phyloP scores from a whole-genome alignment of 2,113 vertebrate species.

The human (Homo sapiens) region GRCh38 chr7:106057501-106058000 shows the following conservation, averaged over 20 bases:
- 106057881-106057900: not conserved
- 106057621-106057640: not conserved
- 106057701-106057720: not conserved
- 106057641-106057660: not conserved
- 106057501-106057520: not conserved
- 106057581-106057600: not conserved
- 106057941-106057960: not conserved
- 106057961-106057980: not conserved
- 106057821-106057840: not conserved
- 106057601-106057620: not conserved
- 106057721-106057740: not conserved
- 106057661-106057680: accelerated
- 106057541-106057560: not conserved
- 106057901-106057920: not conserved
- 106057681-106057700: not conserved
- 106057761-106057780: not conserved
- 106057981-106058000: not conserved
- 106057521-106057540: not conserved
- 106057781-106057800: not conserved
- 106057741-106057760: not conserved
- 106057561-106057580: not conserved
- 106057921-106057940: not conserved
- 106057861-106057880: not conserved
- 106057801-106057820: not conserved
- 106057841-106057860: not conserved